Evolutionary conservation across 2,888 invertebrate species (phyloP).

Genomic region (Hydropsyche betteni): DNA sequence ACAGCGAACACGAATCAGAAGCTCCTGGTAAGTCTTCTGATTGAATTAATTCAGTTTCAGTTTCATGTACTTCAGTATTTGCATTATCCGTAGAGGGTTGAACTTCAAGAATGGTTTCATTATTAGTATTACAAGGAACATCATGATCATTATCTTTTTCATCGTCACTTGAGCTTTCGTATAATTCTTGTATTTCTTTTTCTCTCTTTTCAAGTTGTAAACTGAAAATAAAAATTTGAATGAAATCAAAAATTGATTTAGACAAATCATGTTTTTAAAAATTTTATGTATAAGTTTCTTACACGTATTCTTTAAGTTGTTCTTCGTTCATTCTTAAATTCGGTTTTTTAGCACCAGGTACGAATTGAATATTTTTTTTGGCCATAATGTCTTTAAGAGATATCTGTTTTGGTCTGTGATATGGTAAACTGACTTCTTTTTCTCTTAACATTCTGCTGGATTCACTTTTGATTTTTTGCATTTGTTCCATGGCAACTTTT

Average conservation of each 20-base stretch:
- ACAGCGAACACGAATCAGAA: neutral
- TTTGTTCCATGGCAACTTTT: conserved; percentile 73
- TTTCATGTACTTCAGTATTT: neutral
- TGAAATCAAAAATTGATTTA: too few relatives aligned
- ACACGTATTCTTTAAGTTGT: conserved; percentile 73
- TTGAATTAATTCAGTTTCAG: too few relatives aligned
- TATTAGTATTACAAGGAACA: neutral
- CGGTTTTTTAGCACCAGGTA: conserved; percentile 61
- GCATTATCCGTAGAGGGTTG: conserved; percentile 34
- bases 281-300: conserved; percentile 55
- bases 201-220: conserved; percentile 75
- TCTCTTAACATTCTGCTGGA: conserved; percentile 84
- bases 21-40: neutral
- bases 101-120: conserved; percentile 46
- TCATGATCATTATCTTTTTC: conserved; percentile 56
- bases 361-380: conserved; percentile 59
- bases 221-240: conserved; percentile 58
- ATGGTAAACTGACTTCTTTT: conserved; percentile 79
- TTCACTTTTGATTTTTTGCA: conserved; percentile 83
- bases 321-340: conserved; percentile 73
- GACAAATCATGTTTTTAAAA: too few relatives aligned
- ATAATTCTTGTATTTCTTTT: conserved; percentile 78
- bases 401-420: conserved; percentile 84
- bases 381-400: conserved; percentile 81
- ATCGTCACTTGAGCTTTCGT: conserved; percentile 75